Percentiles rank a stretch among this genome's conserved stretches.
Conservation (phyloP, 2,797 vertebrate species). For the Anomalospiza imberbis region DNA sequence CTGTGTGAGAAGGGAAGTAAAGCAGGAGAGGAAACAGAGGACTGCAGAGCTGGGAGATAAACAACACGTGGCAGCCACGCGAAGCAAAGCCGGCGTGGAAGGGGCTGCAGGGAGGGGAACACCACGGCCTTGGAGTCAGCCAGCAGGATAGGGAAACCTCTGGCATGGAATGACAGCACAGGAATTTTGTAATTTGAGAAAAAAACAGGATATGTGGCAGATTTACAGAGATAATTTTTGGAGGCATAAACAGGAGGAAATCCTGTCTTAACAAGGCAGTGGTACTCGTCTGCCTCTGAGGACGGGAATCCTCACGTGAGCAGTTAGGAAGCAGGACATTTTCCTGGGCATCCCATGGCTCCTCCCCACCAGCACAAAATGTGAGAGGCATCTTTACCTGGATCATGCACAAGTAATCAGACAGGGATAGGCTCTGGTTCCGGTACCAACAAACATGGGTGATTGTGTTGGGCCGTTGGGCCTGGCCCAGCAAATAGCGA, state of each 20-base stretch:
- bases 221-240: neutral
- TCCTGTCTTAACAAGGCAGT: neutral
- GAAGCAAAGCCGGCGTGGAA: neutral
- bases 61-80: neutral
- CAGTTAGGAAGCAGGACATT: neutral
- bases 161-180: neutral
- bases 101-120: neutral
- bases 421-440: slow-evolving; percentile 91
- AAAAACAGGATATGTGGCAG: neutral
- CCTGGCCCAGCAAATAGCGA: slow-evolving; percentile 86
- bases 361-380: slow-evolving; percentile 24
- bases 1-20: neutral
- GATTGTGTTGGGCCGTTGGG: slow-evolving; percentile 90
- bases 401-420: slow-evolving; percentile 92
- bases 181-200: neutral
- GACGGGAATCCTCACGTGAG: neutral
- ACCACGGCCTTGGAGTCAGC: neutral
- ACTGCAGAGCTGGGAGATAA: neutral
- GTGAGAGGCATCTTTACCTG: slow-evolving; percentile 82
- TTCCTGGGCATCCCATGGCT: neutral
- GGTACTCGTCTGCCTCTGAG: neutral
- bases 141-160: neutral
- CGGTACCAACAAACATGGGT: slow-evolving; percentile 96
- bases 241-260: neutral
- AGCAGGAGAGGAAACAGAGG: neutral